A percentile compares a stretch with the other conserved stretches of the same genome.
These are phyloP conservation scores for Molothrus ater DNA, from an alignment of 2,797 vertebrate genomes.

Conservation along the genomic window DNA sequence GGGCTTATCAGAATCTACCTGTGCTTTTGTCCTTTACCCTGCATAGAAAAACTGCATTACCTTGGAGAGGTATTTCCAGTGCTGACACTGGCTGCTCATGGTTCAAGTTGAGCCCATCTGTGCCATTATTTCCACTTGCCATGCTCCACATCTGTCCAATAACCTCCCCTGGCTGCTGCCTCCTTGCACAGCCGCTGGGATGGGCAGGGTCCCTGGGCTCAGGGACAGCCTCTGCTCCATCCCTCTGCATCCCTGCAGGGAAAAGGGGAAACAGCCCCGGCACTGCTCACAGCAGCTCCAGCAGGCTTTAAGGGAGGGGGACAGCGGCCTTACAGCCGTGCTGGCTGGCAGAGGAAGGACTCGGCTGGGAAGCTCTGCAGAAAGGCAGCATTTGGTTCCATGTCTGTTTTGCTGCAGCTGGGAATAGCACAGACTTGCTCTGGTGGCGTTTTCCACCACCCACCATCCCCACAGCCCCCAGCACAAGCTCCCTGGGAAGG, in stretches of 20 bases:
- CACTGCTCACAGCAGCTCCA: neutral
- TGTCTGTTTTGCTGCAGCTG: neutral
- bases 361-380: neutral
- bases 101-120: neutral
- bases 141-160: neutral
- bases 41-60: neutral
- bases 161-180: neutral
- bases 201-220: neutral
- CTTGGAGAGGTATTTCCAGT: neutral
- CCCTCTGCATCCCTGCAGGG: neutral
- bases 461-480: neutral
- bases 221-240: neutral
- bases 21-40: neutral
- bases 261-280: neutral
- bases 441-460: neutral
- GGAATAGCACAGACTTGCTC: neutral
- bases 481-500: neutral
- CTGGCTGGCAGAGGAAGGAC: neutral
- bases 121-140: neutral
- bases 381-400: neutral
- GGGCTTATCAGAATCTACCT: neutral
- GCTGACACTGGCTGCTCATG: neutral
- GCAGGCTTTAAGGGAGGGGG: neutral
- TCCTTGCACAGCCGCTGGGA: neutral
- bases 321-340: fast-evolving